Evolutionary conservation across 2,888 invertebrate genomes (phyloP), one percentile per base, ranked within the genome.

Genomic region (Leistus spinibarbis): DNA sequence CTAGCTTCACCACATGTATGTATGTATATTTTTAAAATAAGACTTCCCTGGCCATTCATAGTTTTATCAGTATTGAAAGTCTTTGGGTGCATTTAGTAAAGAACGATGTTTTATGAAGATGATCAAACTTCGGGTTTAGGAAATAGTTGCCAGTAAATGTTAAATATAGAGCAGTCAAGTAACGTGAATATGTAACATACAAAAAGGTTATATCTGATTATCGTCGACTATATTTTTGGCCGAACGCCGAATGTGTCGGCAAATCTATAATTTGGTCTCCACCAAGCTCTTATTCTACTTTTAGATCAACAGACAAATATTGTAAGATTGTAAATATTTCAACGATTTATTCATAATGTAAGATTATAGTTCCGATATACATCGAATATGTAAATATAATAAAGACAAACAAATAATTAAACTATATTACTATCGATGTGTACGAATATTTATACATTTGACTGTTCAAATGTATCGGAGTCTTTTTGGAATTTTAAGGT

Each of bases 231-330:
- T 73, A 67, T 60, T 73, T 73, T 73, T 73, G 73, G 73, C 73
- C 67, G 53, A 20, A 22, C 60, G 73, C 73, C 73, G 66, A 65
- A 65, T 62, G 54, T 84, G 82, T 81, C 82, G 82, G 82, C 84
- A 83, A 81, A 81, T 84, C 82, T 82, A 82, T 82, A 81, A 78
- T 78, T 81, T 80, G 78, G 80, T 57, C 17, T n/a, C n/a, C n/a
- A n/a, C n/a, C n/a, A n/a, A 54, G 60, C 73, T 57, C 53, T 73
- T 54, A n/a, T n/a, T 67, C 83, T 84, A 82, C 82, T 83, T 83
- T 82, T 82, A 83, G 83, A 81, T 81, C 78, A 77, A 78, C 79
- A 78, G 80, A 66, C 60, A 16, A 17, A 60, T 40, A 40, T 40
- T 40, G 13, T 40, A 40, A 40, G 40, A 40, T 40, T 10, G 40